phyloP scores from a whole-genome alignment of 30 jellyfish, hydroid and myxozoan genomes.

The Morbakka virulenta region DNA sequence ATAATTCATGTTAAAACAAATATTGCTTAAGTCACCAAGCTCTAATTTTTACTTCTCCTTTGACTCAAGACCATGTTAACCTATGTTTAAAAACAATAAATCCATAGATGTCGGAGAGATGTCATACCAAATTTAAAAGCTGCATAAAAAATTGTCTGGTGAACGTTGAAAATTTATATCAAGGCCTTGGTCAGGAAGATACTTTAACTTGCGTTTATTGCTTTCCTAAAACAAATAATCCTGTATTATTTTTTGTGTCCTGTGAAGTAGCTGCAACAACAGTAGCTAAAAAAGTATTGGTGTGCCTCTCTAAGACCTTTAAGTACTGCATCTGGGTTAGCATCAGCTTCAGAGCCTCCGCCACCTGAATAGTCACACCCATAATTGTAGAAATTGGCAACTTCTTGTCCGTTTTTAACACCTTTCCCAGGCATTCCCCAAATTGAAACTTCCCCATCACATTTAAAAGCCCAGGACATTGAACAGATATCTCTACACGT shows the following conservation, averaged over 20 bases:
- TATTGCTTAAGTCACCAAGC: no score
- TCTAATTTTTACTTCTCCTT: no score
- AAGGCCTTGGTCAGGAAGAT: no score
- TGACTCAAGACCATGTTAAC: no score
- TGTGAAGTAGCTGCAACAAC: constrained; percentile 60
- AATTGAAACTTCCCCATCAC: constrained; percentile 74
- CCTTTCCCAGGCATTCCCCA: constrained; percentile 83
- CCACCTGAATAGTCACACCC: constrained; percentile 70
- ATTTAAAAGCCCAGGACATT: constrained; percentile 58
- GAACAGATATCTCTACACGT: constrained; percentile 65
- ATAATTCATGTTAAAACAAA: no score
- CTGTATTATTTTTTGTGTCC: neutral
- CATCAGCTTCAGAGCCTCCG: constrained; percentile 79
- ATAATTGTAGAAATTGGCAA: constrained; percentile 59
- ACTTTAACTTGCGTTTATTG: no score
- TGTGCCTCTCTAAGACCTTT: constrained; percentile 42
- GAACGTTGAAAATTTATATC: no score
- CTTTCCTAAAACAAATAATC: no score
- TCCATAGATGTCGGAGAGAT: no score
- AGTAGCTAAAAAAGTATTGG: constrained; percentile 64
- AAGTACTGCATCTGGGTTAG: constrained; percentile 11
- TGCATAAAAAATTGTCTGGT: no score
- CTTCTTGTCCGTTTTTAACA: constrained; percentile 66
- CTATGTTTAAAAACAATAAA: no score
- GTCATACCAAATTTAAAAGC: no score